These are phyloP conservation scores for Neogale vison DNA, from an alignment of 2,113 vertebrate genomes.

Conservation along the genomic window DNA sequence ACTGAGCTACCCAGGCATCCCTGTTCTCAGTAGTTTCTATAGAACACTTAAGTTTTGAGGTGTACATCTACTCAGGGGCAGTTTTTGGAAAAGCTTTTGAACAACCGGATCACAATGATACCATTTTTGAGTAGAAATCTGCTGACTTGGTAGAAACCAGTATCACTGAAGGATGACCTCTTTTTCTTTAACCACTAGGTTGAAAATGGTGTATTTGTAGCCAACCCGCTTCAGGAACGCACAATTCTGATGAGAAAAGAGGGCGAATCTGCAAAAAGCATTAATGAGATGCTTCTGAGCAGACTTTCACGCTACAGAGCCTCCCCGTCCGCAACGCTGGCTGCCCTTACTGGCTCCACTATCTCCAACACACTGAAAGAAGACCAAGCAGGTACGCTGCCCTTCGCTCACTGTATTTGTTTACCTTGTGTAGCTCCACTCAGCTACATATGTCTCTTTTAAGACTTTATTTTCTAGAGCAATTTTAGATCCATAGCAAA, in stretches of 20 bases:
- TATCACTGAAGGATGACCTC: background rate
- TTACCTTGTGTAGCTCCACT: background rate
- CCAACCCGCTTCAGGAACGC: slow-evolving; percentile 93
- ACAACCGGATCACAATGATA: background rate
- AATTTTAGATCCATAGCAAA: background rate
- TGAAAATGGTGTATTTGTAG: slow-evolving; percentile 91
- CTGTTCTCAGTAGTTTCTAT: background rate
- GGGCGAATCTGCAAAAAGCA: slow-evolving; percentile 98
- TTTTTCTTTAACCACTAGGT: slow-evolving; percentile 83
- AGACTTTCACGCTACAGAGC: slow-evolving; percentile 96
- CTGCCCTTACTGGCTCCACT: slow-evolving; percentile 96
- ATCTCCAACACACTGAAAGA: slow-evolving; percentile 98
- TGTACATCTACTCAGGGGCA: background rate
- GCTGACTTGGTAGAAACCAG: background rate
- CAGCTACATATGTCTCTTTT: background rate
- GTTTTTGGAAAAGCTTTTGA: background rate
- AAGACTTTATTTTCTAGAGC: background rate
- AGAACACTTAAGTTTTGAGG: background rate
- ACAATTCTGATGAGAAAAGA: slow-evolving; percentile 97
- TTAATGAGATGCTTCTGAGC: slow-evolving; percentile 98
- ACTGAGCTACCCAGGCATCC: too few relatives aligned
- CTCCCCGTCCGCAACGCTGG: slow-evolving; percentile 96
- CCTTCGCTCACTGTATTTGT: background rate
- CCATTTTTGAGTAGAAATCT: background rate
- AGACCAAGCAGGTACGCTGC: slow-evolving; percentile 94